Conservation (phyloP, 2,888 invertebrate species). For the Portevinia maculata region DNA sequence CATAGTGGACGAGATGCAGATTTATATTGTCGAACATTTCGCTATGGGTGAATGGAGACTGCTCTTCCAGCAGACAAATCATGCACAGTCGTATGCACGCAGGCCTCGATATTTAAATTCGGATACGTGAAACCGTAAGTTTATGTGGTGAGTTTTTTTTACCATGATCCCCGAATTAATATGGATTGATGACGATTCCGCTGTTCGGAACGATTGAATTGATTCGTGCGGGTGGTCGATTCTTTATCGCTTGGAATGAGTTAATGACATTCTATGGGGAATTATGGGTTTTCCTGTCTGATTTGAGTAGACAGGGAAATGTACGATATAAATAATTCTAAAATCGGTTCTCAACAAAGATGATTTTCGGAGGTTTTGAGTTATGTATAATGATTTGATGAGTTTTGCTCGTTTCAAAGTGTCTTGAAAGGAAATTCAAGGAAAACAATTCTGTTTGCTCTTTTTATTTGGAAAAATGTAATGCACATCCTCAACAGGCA, state of each 20-base stretch:
- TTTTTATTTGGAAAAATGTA: too few species aligned
- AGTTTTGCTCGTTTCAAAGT: neutral
- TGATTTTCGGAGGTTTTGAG: neutral
- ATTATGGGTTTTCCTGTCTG: conserved; percentile 30
- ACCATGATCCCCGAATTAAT: conserved; percentile 42
- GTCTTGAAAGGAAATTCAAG: neutral
- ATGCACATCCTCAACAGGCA: too few species aligned
- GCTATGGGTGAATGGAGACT: conserved; percentile 32
- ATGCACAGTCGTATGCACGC: conserved; percentile 53
- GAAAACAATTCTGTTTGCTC: neutral
- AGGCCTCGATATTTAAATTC: conserved; percentile 51
- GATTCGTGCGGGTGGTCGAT: conserved; percentile 61
- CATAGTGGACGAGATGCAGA: conserved; percentile 18
- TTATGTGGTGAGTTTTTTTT: conserved; percentile 19
- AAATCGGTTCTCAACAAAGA: neutral
- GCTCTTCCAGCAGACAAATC: conserved; percentile 42
- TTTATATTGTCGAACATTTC: conserved; percentile 38
- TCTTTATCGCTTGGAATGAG: conserved; percentile 46
- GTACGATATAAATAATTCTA: conserved; percentile 11
- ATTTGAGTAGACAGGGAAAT: neutral
- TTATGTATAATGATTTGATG: neutral
- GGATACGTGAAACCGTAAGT: conserved; percentile 40
- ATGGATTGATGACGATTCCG: conserved; percentile 23
- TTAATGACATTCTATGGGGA: conserved; percentile 67
- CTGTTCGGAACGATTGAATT: conserved; percentile 36